Percentiles rank a stretch among this genome's conserved stretches.
These are phyloP conservation scores for Perccottus glenii DNA, from an alignment of 2,113 vertebrate species.

Conservation along the genomic window DNA sequence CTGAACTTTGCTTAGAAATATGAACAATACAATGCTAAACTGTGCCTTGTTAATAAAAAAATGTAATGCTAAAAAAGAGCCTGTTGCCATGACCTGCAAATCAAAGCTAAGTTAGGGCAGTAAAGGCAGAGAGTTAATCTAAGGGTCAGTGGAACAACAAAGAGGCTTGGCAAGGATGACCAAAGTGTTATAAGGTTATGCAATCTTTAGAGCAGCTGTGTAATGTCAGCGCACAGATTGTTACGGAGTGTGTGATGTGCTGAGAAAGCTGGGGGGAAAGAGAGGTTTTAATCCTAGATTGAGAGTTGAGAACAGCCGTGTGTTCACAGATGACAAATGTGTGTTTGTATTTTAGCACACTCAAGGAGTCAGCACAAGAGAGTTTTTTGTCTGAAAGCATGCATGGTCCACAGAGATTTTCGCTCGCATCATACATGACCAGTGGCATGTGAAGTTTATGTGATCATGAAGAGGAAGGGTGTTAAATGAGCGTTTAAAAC, in stretches of 20 bases:
- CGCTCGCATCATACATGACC: slow-evolving; percentile 54
- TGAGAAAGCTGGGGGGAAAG: slow-evolving; percentile 4
- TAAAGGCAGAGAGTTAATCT: slow-evolving; percentile 35
- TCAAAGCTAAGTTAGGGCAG: slow-evolving; percentile 25
- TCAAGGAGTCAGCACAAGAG: neutral
- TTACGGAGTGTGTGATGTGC: slow-evolving; percentile 10
- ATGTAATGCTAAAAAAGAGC: neutral
- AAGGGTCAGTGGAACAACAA: slow-evolving; percentile 50
- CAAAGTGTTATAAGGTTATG: slow-evolving; percentile 51
- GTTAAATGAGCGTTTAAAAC: slow-evolving; percentile 1
- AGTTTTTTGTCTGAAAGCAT: slow-evolving; percentile 25
- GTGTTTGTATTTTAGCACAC: neutral
- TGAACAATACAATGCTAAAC: neutral
- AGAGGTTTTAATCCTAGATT: slow-evolving; percentile 14
- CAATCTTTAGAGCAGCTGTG: slow-evolving; percentile 36
- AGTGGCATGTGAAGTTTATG: slow-evolving; percentile 44
- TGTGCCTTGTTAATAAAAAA: neutral
- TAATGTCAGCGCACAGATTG: slow-evolving; percentile 24
- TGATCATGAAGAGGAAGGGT: slow-evolving; percentile 15
- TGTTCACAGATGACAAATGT: neutral
- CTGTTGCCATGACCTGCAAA: slow-evolving; percentile 24
- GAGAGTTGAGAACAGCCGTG: slow-evolving; percentile 5
- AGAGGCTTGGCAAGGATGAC: slow-evolving; percentile 38
- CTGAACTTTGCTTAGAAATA: too few relatives aligned
- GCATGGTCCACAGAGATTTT: slow-evolving; percentile 35